Evolutionary conservation across 2,113 vertebrate species (phyloP).

Genomic region (Craseonycteris thonglongyai): DNA sequence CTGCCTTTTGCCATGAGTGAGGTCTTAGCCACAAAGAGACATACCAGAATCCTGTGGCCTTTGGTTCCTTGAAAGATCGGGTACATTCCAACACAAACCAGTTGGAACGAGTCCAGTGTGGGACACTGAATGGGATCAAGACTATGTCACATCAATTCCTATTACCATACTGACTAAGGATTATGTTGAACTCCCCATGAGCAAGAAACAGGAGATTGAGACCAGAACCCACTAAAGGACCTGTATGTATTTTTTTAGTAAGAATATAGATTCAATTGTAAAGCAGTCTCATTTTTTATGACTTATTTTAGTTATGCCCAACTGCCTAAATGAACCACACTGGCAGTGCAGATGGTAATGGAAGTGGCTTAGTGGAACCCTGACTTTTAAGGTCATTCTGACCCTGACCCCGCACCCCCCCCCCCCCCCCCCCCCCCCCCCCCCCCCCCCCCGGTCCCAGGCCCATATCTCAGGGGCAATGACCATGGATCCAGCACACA

Average conservation of each 20-base stretch:
- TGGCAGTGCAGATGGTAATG: rapidly evolving
- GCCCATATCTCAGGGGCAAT: not conserved
- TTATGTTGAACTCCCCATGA: not conserved
- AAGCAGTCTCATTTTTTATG: not conserved
- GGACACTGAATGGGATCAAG: not conserved
- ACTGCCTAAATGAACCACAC: not conserved
- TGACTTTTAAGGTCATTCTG: not conserved
- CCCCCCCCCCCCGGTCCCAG: not conserved
- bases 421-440: rapidly evolving
- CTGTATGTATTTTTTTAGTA: not conserved
- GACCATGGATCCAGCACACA: not conserved
- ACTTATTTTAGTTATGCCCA: not conserved
- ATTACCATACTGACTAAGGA: not conserved
- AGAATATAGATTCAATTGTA: not conserved
- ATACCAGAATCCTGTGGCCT: too few species aligned
- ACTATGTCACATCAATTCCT: not conserved
- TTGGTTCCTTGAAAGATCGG: not conserved
- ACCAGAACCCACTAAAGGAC: not conserved
- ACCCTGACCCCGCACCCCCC: not conserved
- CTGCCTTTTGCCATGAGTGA: not conserved
- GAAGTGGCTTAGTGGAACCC: too few species aligned
- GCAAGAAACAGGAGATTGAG: not conserved
- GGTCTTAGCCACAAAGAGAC: not conserved
- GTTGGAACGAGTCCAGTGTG: not conserved
- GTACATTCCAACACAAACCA: not conserved